Base-by-base conservation (phyloP, 2,888 invertebrate genomes). In the Erebia aethiops region DNA sequence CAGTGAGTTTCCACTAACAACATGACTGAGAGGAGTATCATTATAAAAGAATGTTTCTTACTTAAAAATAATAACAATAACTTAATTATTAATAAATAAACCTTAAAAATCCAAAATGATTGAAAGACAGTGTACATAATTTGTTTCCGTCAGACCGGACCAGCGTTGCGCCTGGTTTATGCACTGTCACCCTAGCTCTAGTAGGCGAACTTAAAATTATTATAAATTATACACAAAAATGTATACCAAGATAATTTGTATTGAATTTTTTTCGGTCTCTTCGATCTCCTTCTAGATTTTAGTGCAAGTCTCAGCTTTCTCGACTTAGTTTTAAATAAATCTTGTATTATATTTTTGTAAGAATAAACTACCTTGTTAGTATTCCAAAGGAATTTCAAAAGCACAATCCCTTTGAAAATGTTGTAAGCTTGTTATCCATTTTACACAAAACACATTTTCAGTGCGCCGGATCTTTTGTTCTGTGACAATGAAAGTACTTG, bases 401-500 rank as follows among this genome's bases (percentile, higher is more conserved):
- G 77, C 60, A 65, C 61, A 68, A 71, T 46, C 76, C 75, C 72
- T 75, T 75, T 75, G 70, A 64, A 71, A 75, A 74, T 77, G 76
- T 75, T 74, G 73, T 71, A 35, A 75, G 68, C 77, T 77, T 84
- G 84, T 84, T 86, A 85, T 87, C 86, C 84, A 86, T 87, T 88
- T 87, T 82, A 81, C 82, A 86, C 86, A 87, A 88, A 90, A 89
- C 85, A 85, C 84, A 84, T 76, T 87, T 87, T 80, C 82, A 86
- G 85, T 86, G 85, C 82, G 81, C 78, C 79, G 77, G 75, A 77
- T 78, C 85, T 81, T 88, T 91, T 90, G 89, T 90, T 89, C 82
- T 73, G 73, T 76, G 84, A 90, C 89, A 90, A 90, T 87, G 88
- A 84, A 82, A 85, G 83, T 84, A 82, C 88, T 88, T 84, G 82